These are phyloP conservation scores for Phrixothrix hirtus DNA, from an alignment of 2,888 invertebrate genomes.

Conservation along the genomic window DNA sequence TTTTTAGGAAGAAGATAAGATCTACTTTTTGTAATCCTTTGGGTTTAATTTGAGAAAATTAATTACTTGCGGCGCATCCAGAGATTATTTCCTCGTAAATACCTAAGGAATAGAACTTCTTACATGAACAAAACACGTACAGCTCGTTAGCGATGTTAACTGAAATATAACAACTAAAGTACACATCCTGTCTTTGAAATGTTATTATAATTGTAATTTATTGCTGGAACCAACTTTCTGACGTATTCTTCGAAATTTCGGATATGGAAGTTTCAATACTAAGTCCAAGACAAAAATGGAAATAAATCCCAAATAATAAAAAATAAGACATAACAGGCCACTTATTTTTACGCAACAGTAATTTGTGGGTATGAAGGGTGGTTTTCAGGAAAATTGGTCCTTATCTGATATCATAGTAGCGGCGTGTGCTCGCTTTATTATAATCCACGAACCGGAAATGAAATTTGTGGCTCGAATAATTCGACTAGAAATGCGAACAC, in stretches of 20 bases:
- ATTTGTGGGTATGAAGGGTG: conserved; percentile 28
- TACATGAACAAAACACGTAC: conserved; percentile 17
- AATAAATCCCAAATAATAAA: conserved; percentile 29
- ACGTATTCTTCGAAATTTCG: too few species aligned
- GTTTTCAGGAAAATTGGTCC: conserved; percentile 29
- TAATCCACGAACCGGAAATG: conserved; percentile 37
- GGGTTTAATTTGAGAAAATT: conserved; percentile 31
- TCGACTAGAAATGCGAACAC: conserved; percentile 38
- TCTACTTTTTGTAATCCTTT: conserved; percentile 20
- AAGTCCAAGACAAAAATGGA: conserved; percentile 12
- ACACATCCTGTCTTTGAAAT: conserved; percentile 2
- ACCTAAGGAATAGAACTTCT: conserved; percentile 21
- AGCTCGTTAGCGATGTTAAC: conserved; percentile 21
- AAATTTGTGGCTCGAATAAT: conserved; percentile 40
- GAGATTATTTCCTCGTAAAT: conserved; percentile 25
- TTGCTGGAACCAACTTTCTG: too few species aligned
- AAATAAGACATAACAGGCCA: conserved; percentile 30
- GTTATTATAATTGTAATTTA: conserved; percentile 17
- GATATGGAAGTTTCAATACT: conserved; percentile 1
- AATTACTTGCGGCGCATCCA: conserved; percentile 23
- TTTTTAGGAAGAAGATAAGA: conserved; percentile 16
- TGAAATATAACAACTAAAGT: conserved; percentile 17
- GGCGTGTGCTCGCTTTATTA: conserved; percentile 34
- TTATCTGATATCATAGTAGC: conserved; percentile 32
- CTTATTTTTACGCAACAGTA: conserved; percentile 32